phyloP scores from a whole-genome alignment of 53 echinoderm and acorn worm species.

The Stichopus horrens region DNA sequence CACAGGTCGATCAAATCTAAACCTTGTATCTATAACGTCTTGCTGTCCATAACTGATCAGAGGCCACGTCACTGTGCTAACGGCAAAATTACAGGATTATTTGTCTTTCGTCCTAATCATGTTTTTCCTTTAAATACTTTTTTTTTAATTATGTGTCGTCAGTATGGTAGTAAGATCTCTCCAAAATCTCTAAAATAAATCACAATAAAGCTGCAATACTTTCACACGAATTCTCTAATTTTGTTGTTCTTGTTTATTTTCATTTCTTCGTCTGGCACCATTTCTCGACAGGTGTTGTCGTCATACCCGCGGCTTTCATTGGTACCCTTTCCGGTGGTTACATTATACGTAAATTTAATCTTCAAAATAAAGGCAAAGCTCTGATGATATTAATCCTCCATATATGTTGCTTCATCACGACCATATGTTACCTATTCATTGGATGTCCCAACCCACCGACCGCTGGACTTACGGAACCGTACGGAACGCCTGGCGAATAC shows the following conservation, averaged over 20 bases:
- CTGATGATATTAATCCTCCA: slow-evolving; percentile 42
- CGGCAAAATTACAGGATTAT: too few relatives aligned
- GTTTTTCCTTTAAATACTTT: background rate
- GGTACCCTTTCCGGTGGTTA: slow-evolving; percentile 42
- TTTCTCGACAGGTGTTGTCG: slow-evolving; percentile 15
- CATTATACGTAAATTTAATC: slow-evolving; percentile 18
- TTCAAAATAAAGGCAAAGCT: slow-evolving; percentile 48
- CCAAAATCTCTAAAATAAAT: background rate
- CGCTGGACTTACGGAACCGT: slow-evolving; percentile 27
- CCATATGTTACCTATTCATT: slow-evolving; percentile 30
- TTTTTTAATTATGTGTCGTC: background rate
- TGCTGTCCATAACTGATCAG: too few relatives aligned
- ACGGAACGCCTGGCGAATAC: background rate
- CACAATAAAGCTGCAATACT: background rate
- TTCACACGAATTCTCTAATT: background rate
- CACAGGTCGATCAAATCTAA: too few relatives aligned
- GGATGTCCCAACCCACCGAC: slow-evolving; percentile 39
- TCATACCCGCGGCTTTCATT: slow-evolving; percentile 33
- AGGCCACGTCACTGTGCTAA: too few relatives aligned
- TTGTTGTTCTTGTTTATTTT: slow-evolving; percentile 7
- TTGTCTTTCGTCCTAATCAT: too few relatives aligned
- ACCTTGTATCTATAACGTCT: too few relatives aligned
- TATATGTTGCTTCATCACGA: slow-evolving; percentile 17
- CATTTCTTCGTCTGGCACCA: background rate
- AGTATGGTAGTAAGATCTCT: background rate